phyloP scores from a whole-genome alignment of 2,113 vertebrate genomes.

The Suncus etruscus region DNA sequence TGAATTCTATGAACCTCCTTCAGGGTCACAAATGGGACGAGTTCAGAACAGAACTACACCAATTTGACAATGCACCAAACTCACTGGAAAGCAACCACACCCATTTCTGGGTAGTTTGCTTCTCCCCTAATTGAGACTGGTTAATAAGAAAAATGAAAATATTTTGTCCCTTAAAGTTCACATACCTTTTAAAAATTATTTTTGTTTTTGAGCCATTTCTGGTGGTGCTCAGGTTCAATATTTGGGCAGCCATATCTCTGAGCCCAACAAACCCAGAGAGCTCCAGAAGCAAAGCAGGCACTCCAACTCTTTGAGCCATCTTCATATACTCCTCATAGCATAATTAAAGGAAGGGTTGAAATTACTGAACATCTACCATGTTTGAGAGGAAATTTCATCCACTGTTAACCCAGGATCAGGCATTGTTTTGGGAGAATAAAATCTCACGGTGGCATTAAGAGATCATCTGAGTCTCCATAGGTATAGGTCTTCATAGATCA shows the following conservation, averaged over 20 bases:
- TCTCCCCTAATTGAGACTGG: not conserved
- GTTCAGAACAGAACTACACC: slow-evolving; percentile 42
- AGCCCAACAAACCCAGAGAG: too few species aligned
- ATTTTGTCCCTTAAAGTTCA: not conserved
- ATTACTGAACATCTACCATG: not conserved
- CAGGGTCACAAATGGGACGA: slow-evolving; percentile 5
- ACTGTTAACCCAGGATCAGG: not conserved
- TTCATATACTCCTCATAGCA: not conserved
- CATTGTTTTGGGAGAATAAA: not conserved
- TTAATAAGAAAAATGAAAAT: not conserved
- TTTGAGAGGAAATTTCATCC: slow-evolving; percentile 9
- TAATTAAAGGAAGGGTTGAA: not conserved
- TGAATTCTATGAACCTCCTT: slow-evolving; percentile 47
- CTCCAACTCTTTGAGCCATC: too few species aligned
- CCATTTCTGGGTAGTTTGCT: too few species aligned
- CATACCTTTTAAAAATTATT: not conserved
- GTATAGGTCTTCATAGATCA: not conserved
- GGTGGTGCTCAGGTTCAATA: too few species aligned
- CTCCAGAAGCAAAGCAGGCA: too few species aligned
- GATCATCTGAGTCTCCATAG: not conserved
- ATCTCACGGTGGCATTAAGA: not conserved
- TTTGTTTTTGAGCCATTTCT: too few species aligned
- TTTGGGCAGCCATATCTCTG: too few species aligned
- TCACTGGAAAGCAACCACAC: not conserved
- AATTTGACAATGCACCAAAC: slow-evolving; percentile 63